A percentile compares a stretch with the other conserved stretches of the same genome.
Evolutionary conservation across 2,888 invertebrate genomes (phyloP).

Genomic region (Cerceris ruficornis): DNA sequence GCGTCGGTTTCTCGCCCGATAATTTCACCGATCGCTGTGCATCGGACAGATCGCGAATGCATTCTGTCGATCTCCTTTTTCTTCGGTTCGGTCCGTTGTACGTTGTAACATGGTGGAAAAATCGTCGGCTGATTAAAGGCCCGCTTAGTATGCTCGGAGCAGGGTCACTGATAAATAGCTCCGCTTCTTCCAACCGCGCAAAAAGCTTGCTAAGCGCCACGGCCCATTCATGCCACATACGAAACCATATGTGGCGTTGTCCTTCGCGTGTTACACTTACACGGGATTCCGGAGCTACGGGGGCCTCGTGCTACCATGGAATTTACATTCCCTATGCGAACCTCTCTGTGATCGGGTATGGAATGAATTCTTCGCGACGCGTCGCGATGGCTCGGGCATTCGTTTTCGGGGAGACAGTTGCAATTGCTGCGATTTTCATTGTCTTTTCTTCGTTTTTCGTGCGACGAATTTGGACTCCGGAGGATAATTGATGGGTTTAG

Average conservation of each 20-base stretch:
- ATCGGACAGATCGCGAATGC: background rate
- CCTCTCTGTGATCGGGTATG: background rate
- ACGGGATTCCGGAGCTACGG: constrained; percentile 57
- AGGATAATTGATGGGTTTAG: no score
- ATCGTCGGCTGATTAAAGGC: constrained; percentile 59
- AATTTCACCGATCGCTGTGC: background rate
- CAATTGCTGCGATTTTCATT: background rate
- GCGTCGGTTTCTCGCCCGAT: background rate
- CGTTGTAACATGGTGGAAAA: constrained; percentile 35
- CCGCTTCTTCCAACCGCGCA: constrained; percentile 66
- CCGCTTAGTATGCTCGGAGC: constrained; percentile 63
- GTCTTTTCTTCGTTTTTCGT: no score
- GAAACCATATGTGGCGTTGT: constrained; percentile 66
- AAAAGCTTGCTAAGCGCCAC: constrained; percentile 72
- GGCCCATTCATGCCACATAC: constrained; percentile 72
- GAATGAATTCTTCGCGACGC: background rate
- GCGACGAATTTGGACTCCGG: no score
- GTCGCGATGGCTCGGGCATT: background rate
- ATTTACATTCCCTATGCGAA: constrained; percentile 47
- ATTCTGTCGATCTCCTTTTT: background rate
- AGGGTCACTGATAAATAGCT: constrained; percentile 75
- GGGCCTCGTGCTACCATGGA: constrained; percentile 38
- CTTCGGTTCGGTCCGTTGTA: background rate
- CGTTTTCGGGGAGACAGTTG: background rate
- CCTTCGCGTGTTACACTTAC: constrained; percentile 47